These are phyloP conservation scores for Listrodromus nycthemerus DNA, from an alignment of 2,888 invertebrate genomes.

Conservation along the genomic window DNA sequence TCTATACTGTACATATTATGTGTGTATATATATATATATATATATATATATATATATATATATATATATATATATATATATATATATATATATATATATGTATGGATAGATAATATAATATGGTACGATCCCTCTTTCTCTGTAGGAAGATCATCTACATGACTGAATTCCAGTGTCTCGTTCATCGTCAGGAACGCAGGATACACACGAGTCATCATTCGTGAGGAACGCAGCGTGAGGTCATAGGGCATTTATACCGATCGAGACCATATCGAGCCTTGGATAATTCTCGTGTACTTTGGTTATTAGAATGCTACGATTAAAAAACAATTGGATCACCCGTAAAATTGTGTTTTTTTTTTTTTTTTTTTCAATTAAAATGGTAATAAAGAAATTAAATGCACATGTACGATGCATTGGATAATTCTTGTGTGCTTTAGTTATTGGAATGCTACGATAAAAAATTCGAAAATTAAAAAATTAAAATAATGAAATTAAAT, in stretches of 20 bases:
- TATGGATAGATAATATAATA: constrained; percentile 11
- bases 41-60: constrained; percentile 6
- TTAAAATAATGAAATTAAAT: no score
- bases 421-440: constrained; percentile 19
- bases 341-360: no score
- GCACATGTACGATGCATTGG: no score
- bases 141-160: constrained; percentile 50
- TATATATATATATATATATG: constrained; percentile 2
- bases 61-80: constrained; percentile 19
- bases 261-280: neutral
- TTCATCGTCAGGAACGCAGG: constrained; percentile 45
- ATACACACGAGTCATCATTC: constrained; percentile 60
- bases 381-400: no score
- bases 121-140: constrained; percentile 10
- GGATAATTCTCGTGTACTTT: neutral
- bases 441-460: neutral
- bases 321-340: no score
- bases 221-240: constrained; percentile 50
- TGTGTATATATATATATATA: constrained; percentile 12
- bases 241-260: constrained; percentile 46
- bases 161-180: constrained; percentile 63
- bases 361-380: no score
- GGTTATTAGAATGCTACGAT: no score
- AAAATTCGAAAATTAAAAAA: neutral
- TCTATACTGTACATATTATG: neutral